Base-by-base conservation (phyloP, 2,888 invertebrate species). In the Odontocerum albicorne region DNA sequence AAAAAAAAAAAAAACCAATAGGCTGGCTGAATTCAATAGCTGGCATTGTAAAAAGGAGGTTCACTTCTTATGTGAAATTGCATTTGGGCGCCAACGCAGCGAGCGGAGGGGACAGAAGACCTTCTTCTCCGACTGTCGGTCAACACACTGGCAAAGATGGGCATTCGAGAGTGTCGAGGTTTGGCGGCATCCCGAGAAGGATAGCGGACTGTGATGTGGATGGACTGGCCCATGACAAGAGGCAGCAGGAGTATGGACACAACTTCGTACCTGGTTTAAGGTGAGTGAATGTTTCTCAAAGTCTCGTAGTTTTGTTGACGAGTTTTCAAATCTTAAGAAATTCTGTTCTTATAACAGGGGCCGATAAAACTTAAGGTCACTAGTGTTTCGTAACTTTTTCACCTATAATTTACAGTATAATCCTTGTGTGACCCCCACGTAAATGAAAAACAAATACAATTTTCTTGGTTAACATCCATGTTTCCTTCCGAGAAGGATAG, bases 41-140 rank as follows among this genome's bases (percentile, higher is more conserved):
- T 71, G 83, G 83, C 74, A 81, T 82, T 69, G 78, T 84, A 73
- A 90, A 89, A 76, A 87, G 88, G 73, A 84, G 89, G 69, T 88
- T 90, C 73, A 86, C 88, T 69, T 88, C 88, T 64, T 90, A 90
- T 77, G 87, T 89, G 68, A 90, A 90, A 79, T 82, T 89, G 73
- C 87, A 90, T 76, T 82, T 85, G 66, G 80, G 78, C 40, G 73
- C 77, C 53, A 81, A 81, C 62, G 64, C 64, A 35, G 49, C 54
- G 46, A 57, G 62, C 49, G 57, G 61, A 2, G 38, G 52, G 1
- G 20, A 6, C 15, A 27, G 17, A 12, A 72, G 57, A n/a, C 10
- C 45, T n/a, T 7, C 19, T 19, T 8, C 22, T 15, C 21, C 15
- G 36, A 6, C 17, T 15, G 7, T 21, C 33, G 20, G 35, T 13